Evolutionary conservation across 2,888 invertebrate genomes (phyloP).

Genomic region (Pantelozetes paolii): DNA sequence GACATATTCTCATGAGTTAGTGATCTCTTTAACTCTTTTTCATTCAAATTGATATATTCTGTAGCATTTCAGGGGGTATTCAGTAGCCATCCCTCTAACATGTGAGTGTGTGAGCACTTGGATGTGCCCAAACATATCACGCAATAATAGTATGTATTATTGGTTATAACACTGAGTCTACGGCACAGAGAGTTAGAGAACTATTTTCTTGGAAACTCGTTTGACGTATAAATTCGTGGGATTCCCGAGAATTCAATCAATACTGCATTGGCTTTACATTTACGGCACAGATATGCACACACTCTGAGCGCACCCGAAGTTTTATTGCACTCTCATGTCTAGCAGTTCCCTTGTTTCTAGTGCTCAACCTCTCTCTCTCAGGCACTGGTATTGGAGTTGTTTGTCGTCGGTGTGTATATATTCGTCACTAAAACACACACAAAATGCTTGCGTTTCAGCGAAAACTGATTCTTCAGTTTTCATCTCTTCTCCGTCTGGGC

Average conservation of each 20-base stretch:
- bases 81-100: too few relatives aligned
- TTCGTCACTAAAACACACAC: neutral
- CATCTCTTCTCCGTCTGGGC: neutral
- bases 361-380: neutral
- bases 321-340: constrained; percentile 11
- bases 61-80: too few relatives aligned
- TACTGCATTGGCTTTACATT: constrained; percentile 13
- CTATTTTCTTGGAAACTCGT: constrained; percentile 29
- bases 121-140: too few relatives aligned
- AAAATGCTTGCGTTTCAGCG: neutral
- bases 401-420: neutral
- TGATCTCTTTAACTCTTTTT: too few relatives aligned
- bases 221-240: constrained; percentile 30
- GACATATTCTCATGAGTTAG: too few relatives aligned
- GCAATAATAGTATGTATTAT: too few relatives aligned
- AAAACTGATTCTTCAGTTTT: neutral
- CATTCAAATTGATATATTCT: too few relatives aligned
- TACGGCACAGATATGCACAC: neutral
- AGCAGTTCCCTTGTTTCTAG: neutral
- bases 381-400: neutral
- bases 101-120: too few relatives aligned
- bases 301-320: neutral
- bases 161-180: too few relatives aligned
- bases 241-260: constrained; percentile 24
- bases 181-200: constrained; percentile 4